Percentiles rank a stretch among this genome's conserved stretches.
These are phyloP conservation scores for Drepanosiphum platanoidis DNA, from an alignment of 2,888 invertebrate genomes.

Conservation along the genomic window DNA sequence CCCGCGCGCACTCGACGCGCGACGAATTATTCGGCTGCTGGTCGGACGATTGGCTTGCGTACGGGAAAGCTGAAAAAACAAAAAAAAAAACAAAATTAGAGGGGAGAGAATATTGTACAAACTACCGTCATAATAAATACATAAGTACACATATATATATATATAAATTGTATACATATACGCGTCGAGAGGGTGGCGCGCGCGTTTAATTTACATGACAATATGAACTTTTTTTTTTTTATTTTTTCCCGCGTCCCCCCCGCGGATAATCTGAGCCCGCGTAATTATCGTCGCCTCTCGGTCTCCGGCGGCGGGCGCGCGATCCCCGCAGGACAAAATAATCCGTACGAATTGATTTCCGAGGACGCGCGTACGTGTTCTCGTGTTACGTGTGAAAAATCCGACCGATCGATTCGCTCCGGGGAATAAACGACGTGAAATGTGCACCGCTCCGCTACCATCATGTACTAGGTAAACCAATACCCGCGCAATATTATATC, in stretches of 20 bases:
- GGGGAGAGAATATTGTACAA: constrained; percentile 8
- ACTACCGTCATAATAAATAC: constrained; percentile 23
- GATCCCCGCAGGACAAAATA: background rate
- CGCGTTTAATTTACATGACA: constrained; percentile 53
- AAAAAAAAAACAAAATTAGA: background rate
- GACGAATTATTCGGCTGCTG: background rate
- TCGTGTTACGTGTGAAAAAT: background rate
- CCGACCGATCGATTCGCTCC: background rate
- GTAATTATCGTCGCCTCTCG: constrained; percentile 11
- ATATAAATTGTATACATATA: too few species aligned
- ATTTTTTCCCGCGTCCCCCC: background rate
- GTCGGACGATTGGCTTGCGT: background rate
- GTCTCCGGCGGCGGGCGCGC: background rate
- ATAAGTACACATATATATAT: too few species aligned
- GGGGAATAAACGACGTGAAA: too few species aligned
- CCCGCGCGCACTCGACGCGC: background rate
- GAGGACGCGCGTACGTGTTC: background rate
- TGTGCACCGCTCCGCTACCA: too few species aligned
- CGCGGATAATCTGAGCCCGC: constrained; percentile 31
- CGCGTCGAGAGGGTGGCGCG: constrained; percentile 20
- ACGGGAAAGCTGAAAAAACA: background rate
- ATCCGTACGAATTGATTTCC: constrained; percentile 4
- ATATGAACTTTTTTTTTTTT: constrained; percentile 33
- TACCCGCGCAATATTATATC: too few species aligned
- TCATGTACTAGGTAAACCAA: too few species aligned